A percentile compares a stretch with the other conserved stretches of the same genome.
Evolutionary conservation across 2,113 vertebrate genomes (phyloP).

Genomic region (Upupa epops): DNA sequence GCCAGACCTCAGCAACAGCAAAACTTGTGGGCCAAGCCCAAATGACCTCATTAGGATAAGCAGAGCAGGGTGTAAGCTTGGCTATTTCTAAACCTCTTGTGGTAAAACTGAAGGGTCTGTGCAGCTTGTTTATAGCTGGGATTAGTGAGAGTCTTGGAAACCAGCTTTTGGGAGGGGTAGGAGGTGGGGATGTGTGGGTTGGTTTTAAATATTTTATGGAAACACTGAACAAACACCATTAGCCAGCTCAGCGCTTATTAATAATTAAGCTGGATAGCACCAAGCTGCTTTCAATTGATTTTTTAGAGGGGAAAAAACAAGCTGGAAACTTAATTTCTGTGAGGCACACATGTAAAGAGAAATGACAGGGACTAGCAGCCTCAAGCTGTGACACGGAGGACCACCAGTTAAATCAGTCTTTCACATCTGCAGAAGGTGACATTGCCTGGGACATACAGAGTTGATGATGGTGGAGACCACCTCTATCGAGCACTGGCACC

Average conservation of each 20-base stretch:
- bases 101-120: background rate
- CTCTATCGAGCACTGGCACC: rapidly evolving
- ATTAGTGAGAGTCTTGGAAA: background rate
- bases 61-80: background rate
- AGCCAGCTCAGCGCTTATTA: conserved; percentile 37
- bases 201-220: conserved; percentile 18
- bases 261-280: conserved; percentile 51
- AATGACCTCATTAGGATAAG: background rate
- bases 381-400: rapidly evolving
- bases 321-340: background rate
- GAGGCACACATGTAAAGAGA: background rate
- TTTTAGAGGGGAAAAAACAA: conserved; percentile 18
- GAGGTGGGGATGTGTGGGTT: no score
- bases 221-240: conserved; percentile 52
- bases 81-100: background rate
- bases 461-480: background rate
- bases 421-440: background rate
- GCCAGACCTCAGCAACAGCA: background rate
- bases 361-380: no score
- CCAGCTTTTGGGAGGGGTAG: background rate
- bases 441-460: no score
- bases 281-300: conserved; percentile 43
- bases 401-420: background rate
- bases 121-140: background rate
- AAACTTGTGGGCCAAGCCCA: background rate